These are phyloP conservation scores for Leptarthrus brevirostris DNA, from an alignment of 2,888 invertebrate genomes.

Conservation along the genomic window DNA sequence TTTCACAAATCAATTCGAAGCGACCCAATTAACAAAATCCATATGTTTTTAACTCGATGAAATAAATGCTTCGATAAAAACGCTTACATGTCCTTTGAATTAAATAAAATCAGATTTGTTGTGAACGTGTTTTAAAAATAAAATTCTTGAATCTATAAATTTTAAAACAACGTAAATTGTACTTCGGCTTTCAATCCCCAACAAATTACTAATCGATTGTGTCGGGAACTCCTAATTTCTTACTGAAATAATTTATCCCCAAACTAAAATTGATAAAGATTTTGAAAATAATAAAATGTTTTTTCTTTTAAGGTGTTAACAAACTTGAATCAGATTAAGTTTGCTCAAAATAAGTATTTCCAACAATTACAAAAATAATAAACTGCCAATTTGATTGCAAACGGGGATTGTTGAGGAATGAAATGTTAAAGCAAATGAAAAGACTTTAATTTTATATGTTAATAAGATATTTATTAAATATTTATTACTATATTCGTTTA, in stretches of 20 bases:
- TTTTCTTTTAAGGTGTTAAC: conserved; percentile 48
- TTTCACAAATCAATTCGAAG: too few relatives aligned
- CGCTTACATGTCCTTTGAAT: too few relatives aligned
- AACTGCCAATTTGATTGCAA: conserved; percentile 46
- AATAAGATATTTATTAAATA: conserved; percentile 47
- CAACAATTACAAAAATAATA: conserved; percentile 19
- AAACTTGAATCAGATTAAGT: conserved; percentile 44
- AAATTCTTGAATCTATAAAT: too few relatives aligned
- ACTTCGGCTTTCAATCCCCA: too few relatives aligned
- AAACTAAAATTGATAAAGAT: conserved; percentile 4
- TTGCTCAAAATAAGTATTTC: conserved; percentile 44
- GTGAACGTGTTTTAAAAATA: too few relatives aligned
- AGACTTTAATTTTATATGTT: conserved; percentile 45
- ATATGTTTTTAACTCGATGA: too few relatives aligned
- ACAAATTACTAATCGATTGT: too few relatives aligned
- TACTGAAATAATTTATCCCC: conserved; percentile 23
- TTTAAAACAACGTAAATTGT: too few relatives aligned
- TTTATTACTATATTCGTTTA: conserved; percentile 32
- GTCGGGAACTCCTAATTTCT: conserved; percentile 34
- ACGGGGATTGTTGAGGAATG: conserved; percentile 41
- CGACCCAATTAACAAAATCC: too few relatives aligned
- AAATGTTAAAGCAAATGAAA: conserved; percentile 46
- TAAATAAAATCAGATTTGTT: too few relatives aligned
- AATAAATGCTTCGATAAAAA: too few relatives aligned
- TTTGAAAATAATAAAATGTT: conserved; percentile 2